These are phyloP conservation scores for Halcyon leucocephala DNA, from an alignment of 2,797 vertebrate genomes.

Conservation along the genomic window DNA sequence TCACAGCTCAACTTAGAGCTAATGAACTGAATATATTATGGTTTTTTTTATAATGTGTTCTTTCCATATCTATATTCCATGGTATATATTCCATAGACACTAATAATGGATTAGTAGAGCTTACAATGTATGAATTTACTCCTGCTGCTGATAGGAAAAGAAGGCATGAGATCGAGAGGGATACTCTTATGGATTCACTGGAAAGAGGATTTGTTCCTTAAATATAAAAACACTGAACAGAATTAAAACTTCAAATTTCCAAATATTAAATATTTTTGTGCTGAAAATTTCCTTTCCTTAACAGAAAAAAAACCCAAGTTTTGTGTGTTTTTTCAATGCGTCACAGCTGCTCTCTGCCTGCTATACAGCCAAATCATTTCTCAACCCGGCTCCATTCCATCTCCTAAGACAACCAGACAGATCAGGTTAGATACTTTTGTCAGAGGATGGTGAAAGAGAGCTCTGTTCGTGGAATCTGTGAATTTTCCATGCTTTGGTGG, in stretches of 20 bases:
- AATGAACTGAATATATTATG: neutral
- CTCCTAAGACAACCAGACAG: neutral
- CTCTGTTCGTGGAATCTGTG: neutral
- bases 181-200: neutral
- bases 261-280: neutral
- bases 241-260: neutral
- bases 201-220: neutral
- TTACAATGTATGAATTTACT: neutral
- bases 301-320: neutral
- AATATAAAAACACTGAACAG: neutral
- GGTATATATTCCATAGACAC: neutral
- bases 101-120: neutral
- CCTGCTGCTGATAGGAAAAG: neutral
- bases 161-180: neutral
- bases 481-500: neutral
- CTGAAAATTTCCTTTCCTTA: neutral
- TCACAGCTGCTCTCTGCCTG: neutral
- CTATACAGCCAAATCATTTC: neutral
- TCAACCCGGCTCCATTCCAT: neutral
- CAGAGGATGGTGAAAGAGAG: neutral
- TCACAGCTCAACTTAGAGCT: neutral
- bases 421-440: neutral
- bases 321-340: neutral
- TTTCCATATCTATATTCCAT: neutral
- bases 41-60: neutral